These are phyloP conservation scores for Lutjanus campechanus DNA, from an alignment of 2,797 vertebrate species.

Conservation along the genomic window DNA sequence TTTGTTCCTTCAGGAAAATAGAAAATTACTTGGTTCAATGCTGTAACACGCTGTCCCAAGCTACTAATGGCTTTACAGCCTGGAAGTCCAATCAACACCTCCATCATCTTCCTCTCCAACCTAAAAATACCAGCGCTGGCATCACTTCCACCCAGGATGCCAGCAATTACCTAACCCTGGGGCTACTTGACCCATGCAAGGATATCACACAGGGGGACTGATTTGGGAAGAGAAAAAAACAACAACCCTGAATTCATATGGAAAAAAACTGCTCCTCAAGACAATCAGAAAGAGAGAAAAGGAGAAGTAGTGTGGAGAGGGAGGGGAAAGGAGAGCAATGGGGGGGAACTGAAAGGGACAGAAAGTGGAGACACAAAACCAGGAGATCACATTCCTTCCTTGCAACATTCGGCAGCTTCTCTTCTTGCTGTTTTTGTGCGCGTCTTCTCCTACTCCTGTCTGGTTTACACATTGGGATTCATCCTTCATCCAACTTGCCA, in stretches of 20 bases:
- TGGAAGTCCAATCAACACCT: conserved; percentile 76
- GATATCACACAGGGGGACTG: conserved; percentile 37
- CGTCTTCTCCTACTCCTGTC: conserved; percentile 38
- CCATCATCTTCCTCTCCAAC: conserved; percentile 54
- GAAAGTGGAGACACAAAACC: conserved; percentile 42
- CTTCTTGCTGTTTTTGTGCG: conserved; percentile 21
- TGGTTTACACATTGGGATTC: conserved; percentile 63
- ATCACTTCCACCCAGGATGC: conserved; percentile 51
- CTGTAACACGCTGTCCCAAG: conserved; percentile 35
- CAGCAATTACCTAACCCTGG: conserved; percentile 55
- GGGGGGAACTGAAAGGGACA: background rate
- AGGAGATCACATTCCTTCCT: conserved; percentile 28
- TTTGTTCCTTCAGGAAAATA: conserved; percentile 44
- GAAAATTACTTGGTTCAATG: conserved; percentile 41
- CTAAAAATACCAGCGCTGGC: conserved; percentile 72
- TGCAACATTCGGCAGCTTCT: conserved; percentile 13
- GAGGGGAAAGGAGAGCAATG: background rate
- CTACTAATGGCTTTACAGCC: conserved; percentile 61
- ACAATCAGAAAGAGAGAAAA: conserved; percentile 16
- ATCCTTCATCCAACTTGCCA: conserved; percentile 32
- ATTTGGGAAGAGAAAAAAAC: conserved; percentile 51
- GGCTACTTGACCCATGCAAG: conserved; percentile 43
- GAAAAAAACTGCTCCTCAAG: conserved; percentile 19
- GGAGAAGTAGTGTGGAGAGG: background rate
- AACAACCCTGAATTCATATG: conserved; percentile 32